Evolutionary conservation across 1,140 invertebrate genomes (phyloP).

Genomic region (Hypsibius dujardini): DNA sequence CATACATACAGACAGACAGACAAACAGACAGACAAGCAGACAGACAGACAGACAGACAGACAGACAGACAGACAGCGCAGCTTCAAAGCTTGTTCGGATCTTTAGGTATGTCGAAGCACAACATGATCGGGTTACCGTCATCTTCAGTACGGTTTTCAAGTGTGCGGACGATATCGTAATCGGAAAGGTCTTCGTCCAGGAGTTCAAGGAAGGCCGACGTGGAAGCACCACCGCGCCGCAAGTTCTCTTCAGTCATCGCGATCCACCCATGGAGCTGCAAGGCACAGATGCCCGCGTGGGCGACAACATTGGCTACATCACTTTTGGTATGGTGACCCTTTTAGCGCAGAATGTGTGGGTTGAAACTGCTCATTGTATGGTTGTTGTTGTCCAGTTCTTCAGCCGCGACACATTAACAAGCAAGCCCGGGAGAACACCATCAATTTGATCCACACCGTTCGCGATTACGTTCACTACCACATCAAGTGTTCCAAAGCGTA

Average conservation of each 20-base stretch:
- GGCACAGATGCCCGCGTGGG: constrained; percentile 80
- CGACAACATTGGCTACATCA: constrained; percentile 97
- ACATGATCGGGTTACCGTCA: constrained; percentile 90
- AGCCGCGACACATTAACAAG: constrained; percentile 80
- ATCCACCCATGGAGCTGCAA: constrained; percentile 82
- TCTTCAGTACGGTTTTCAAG: constrained; percentile 95
- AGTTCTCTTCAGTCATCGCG: constrained; percentile 77
- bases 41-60: too few relatives aligned
- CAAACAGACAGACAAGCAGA: too few relatives aligned
- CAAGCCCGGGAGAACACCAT: constrained; percentile 90
- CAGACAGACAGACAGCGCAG: too few relatives aligned
- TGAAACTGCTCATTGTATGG: too few relatives aligned
- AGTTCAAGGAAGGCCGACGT: constrained; percentile 89
- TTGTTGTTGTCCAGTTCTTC: constrained; percentile 51
- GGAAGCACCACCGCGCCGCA: constrained; percentile 71
- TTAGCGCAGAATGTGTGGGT: too few relatives aligned
- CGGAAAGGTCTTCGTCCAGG: constrained; percentile 89
- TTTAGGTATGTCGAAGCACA: constrained; percentile 90
- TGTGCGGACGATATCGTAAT: constrained; percentile 96
- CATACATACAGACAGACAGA: too few relatives aligned
- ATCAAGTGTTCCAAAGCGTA: constrained; percentile 99
- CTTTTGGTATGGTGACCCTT: constrained; percentile 56
- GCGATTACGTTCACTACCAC: constrained; percentile 98
- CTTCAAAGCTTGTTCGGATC: constrained; percentile 12
- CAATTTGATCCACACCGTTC: constrained; percentile 95